phyloP scores from a whole-genome alignment of 2,888 invertebrate genomes.

The Lithophane ornitopus region DNA sequence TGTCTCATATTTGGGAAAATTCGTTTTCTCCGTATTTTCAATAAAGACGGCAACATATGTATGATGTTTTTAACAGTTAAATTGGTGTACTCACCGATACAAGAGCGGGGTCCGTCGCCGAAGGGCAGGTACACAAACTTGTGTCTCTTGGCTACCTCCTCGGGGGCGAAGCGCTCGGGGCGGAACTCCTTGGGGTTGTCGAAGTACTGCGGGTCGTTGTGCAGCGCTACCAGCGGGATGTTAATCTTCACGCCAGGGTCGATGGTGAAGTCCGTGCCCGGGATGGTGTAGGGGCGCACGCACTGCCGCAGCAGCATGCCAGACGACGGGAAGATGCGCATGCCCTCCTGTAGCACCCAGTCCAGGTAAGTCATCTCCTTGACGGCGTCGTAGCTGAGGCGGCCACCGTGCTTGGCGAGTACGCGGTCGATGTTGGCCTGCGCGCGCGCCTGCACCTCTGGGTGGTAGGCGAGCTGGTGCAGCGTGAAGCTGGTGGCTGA shows the following conservation, averaged over 20 bases:
- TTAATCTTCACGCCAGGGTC: constrained; percentile 68
- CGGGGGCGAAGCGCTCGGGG: constrained; percentile 78
- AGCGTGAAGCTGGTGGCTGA: constrained; percentile 82
- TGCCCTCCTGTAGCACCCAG: constrained; percentile 78
- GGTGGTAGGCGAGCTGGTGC: constrained; percentile 80
- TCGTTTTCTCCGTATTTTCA: too few relatives aligned
- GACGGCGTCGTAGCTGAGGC: constrained; percentile 78
- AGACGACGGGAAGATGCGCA: constrained; percentile 78
- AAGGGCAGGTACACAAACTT: constrained; percentile 79
- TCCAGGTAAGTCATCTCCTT: constrained; percentile 82
- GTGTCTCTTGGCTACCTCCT: constrained; percentile 65
- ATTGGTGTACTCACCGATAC: constrained; percentile 74
- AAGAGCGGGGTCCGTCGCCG: constrained; percentile 79
- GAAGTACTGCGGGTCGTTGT: constrained; percentile 79
- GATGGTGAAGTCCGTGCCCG: constrained; percentile 72
- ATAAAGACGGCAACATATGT: neutral
- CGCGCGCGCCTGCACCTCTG: constrained; percentile 75
- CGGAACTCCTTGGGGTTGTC: constrained; percentile 77
- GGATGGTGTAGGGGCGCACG: constrained; percentile 70
- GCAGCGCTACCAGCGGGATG: constrained; percentile 77
- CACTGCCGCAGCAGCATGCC: constrained; percentile 73
- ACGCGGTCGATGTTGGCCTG: constrained; percentile 78
- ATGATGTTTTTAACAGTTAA: neutral
- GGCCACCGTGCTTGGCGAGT: constrained; percentile 71
- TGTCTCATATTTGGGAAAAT: too few relatives aligned